Evolutionary conservation across 2,888 invertebrate genomes (phyloP), one percentile per base, ranked within the genome.

Genomic region (Orchesellides sinensis): DNA sequence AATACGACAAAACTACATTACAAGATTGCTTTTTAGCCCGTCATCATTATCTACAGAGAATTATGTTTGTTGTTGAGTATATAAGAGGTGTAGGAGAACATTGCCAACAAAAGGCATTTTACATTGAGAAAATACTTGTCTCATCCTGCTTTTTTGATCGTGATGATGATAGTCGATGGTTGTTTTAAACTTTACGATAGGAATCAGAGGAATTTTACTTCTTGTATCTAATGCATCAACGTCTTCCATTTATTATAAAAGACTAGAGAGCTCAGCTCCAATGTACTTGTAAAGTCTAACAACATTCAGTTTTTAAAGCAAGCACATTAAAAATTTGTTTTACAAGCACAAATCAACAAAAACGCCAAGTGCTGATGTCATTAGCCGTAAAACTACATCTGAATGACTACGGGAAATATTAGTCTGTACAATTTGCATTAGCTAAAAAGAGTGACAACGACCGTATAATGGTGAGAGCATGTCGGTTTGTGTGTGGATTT

Each of bases 361-460:
- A 72, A 72, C 59, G 54, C 35, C 27, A 74, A 63, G 75, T 75
- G 75, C 75, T 66, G 75, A 75, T 75, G 75, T 75, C 75, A 75
- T 75, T 75, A 75, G 65, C 54, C 40, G 27, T 32, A 73, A 63
- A 74, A 61, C 23, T 32, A 61, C 23, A 23, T 45, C 29, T 21
- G 27, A 35, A 49, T 35, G 52, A 45, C n/a, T 32, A 63, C n/a
- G 10, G 10, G 40, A 63, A 65, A 74, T 63, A 49, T 74, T 17
- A 27, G 0, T 8, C 49, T 32, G 32, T 47, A 47, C 14, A 49
- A 23, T 27, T 2, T 27, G 29, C n/a, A 32, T 27, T 12, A 59
- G 72, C 45, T 0, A 40, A 59, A 29, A 54, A 66, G 29, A 65
- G 56, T 45, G 75, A 75, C 75, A 75, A 75, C 66, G 75, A 75